Conservation (phyloP, 2,113 vertebrate genomes). For the Phaethornis superciliosus region DNA sequence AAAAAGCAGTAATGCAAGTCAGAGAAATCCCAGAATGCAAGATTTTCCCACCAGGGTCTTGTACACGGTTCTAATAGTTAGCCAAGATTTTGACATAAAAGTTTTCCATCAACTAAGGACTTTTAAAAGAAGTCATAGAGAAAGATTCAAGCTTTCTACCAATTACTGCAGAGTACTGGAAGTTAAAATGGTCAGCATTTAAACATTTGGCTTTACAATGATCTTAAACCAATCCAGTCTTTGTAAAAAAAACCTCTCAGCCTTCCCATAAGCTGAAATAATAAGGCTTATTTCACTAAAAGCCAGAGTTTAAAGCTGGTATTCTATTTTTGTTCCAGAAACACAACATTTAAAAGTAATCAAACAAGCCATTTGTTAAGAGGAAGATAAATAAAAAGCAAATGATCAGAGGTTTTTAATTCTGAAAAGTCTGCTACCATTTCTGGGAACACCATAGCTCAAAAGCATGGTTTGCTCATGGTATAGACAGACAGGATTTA, state of each 20-base stretch:
- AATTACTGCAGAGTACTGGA: background rate
- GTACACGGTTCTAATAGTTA: background rate
- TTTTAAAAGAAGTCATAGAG: background rate
- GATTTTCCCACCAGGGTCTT: background rate
- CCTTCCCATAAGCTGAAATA: background rate
- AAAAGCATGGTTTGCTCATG: background rate
- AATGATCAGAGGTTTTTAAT: conserved; percentile 28
- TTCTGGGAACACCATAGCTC: background rate
- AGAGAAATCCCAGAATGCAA: background rate
- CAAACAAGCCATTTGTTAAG: conserved; percentile 20
- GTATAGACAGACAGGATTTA: background rate
- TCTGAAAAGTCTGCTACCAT: conserved; percentile 25
- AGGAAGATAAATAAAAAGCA: conserved; percentile 16
- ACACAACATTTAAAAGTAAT: conserved; percentile 33
- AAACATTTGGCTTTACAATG: conserved; percentile 34
- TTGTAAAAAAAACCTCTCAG: background rate
- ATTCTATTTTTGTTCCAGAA: conserved; percentile 37
- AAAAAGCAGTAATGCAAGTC: background rate
- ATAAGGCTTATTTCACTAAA: background rate
- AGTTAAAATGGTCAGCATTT: background rate
- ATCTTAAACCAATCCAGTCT: conserved; percentile 3
- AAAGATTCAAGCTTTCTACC: background rate
- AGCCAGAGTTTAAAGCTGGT: conserved; percentile 1
- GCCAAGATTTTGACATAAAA: background rate
- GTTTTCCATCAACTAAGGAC: background rate